Conservation (phyloP, 2,113 vertebrate species). For the Bettongia penicillata region DNA sequence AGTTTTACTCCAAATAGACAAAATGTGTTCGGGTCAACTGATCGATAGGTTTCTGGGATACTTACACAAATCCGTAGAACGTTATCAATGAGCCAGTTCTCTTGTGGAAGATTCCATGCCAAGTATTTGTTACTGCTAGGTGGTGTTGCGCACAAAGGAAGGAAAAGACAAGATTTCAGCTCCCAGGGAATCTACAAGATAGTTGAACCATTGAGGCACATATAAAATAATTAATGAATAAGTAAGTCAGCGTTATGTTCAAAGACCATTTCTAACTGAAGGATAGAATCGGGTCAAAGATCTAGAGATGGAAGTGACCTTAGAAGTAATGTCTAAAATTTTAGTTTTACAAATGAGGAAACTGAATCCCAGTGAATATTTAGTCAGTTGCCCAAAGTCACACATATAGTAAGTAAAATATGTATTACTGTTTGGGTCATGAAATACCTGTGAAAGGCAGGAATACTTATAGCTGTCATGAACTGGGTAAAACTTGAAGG, state of each 20-base stretch:
- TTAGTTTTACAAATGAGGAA: not conserved
- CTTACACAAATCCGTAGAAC: not conserved
- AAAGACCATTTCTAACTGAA: not conserved
- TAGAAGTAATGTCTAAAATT: not conserved
- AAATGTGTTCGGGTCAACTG: not conserved
- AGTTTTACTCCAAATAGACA: conserved; percentile 16
- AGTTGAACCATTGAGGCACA: not conserved
- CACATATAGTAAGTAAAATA: not conserved
- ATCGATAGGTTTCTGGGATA: not conserved
- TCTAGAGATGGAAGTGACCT: not conserved
- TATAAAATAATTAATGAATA: not conserved
- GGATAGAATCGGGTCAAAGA: not conserved
- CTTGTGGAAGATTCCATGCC: not conserved
- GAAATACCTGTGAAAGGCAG: not conserved
- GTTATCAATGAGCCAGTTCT: not conserved
- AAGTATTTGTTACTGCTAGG: not conserved
- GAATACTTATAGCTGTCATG: too few species aligned
- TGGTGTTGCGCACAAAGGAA: not conserved
- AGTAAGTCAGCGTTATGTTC: not conserved
- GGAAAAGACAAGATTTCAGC: not conserved
- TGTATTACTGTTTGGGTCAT: not conserved
- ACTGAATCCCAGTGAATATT: not conserved
- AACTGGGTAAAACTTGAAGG: not conserved
- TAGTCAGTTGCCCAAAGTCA: not conserved
- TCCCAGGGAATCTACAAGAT: not conserved